Percentiles rank a stretch among this genome's conserved stretches.
Evolutionary conservation across 1,140 invertebrate genomes (phyloP).

Genomic region (Caenorhabditis tropicalis): DNA sequence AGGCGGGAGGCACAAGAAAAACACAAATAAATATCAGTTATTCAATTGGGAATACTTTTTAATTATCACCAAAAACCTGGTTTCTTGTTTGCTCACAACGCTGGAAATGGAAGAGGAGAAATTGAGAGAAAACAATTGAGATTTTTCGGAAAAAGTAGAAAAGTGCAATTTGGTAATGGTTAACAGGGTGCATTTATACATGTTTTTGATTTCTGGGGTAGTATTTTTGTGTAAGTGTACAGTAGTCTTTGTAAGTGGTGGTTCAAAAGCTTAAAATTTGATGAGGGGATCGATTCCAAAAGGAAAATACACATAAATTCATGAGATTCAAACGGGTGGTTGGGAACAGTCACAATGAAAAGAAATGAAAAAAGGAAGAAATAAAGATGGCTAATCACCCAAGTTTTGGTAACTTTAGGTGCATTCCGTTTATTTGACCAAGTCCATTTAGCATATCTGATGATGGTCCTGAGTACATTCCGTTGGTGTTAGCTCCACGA

Average conservation of each 20-base stretch:
- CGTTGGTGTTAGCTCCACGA: not conserved
- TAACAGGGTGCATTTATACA: not conserved
- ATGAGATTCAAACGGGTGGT: constrained; percentile 14
- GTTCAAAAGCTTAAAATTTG: not conserved
- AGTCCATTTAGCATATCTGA: constrained; percentile 13
- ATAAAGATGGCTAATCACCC: not conserved
- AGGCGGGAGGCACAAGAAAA: not conserved
- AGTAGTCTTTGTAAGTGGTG: not conserved
- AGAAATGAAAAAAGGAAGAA: not conserved
- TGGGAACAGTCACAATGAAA: not conserved
- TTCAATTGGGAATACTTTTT: not conserved
- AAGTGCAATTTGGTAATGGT: not conserved
- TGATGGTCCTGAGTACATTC: constrained; percentile 11
- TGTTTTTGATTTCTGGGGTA: not conserved
- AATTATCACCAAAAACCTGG: constrained; percentile 8
- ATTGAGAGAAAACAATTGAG: not conserved
- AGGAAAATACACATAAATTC: constrained; percentile 7
- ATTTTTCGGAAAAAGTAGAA: constrained; percentile 26
- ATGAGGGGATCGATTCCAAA: not conserved
- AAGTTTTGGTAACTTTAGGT: constrained; percentile 5
- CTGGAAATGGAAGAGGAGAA: not conserved
- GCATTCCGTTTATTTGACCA: constrained; percentile 18
- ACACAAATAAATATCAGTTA: not conserved
- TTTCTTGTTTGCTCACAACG: constrained; percentile 7
- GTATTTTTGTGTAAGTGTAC: constrained; percentile 10